phyloP scores from a whole-genome alignment of 2,888 invertebrate species.

The Lasioglossum malachurum region DNA sequence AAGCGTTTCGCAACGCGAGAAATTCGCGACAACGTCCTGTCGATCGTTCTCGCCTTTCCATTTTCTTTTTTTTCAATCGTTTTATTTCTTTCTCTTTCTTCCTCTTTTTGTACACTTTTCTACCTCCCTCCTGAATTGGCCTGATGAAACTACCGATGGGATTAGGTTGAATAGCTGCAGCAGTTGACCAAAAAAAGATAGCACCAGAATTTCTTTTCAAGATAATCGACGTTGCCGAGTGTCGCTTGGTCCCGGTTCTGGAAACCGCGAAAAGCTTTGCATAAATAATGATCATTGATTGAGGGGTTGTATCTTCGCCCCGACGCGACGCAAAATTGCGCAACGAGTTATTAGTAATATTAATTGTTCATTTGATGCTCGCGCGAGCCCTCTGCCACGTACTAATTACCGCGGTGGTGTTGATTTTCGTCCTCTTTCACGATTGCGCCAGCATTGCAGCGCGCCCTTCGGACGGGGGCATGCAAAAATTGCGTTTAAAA shows the following conservation, averaged over 20 bases:
- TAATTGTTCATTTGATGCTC: constrained; percentile 7
- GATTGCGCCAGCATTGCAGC: too few relatives aligned
- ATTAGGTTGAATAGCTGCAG: not conserved
- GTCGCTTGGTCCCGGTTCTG: not conserved
- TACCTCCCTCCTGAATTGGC: not conserved
- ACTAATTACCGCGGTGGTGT: not conserved
- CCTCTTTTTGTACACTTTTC: not conserved
- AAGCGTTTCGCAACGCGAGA: not conserved
- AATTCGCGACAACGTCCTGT: not conserved
- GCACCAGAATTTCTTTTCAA: not conserved
- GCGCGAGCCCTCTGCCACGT: not conserved
- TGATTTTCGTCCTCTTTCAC: not conserved
- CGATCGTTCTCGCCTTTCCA: not conserved
- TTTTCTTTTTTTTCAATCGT: not conserved
- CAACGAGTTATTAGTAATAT: constrained; percentile 11
- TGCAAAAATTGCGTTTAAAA: not conserved
- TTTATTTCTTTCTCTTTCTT: not conserved
- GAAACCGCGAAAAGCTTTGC: not conserved
- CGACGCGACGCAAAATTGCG: not conserved
- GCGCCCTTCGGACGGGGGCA: not conserved
- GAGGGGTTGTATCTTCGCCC: not conserved
- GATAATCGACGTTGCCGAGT: not conserved
- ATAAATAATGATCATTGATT: constrained; percentile 5
- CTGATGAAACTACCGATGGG: not conserved
- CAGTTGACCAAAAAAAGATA: not conserved